phyloP scores from a whole-genome alignment of 2,888 invertebrate species.

The Hirtodrosophila cameraria region DNA sequence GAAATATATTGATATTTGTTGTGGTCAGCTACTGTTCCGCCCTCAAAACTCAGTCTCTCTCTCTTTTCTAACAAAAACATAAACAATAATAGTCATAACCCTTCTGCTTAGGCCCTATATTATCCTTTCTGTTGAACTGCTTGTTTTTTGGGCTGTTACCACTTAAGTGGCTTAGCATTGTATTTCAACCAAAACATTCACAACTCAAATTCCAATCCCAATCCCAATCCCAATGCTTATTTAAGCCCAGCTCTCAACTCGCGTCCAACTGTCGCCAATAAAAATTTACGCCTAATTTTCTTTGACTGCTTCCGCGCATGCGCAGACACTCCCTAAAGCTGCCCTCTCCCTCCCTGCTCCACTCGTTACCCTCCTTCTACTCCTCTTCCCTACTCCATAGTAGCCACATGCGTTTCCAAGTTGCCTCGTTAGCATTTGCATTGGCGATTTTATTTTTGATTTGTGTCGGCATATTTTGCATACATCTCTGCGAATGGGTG shows the following conservation, averaged over 20 bases:
- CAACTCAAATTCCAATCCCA: constrained; percentile 35
- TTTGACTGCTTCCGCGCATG: constrained; percentile 62
- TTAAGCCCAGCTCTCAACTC: constrained; percentile 6
- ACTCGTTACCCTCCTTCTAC: neutral
- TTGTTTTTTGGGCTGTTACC: constrained; percentile 60
- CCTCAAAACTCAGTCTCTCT: no score
- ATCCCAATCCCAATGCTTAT: constrained; percentile 1
- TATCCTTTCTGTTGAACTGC: constrained; percentile 40
- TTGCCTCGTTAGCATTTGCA: constrained; percentile 64
- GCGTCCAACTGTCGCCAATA: constrained; percentile 71
- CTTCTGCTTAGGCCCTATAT: constrained; percentile 31
- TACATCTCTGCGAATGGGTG: constrained; percentile 53
- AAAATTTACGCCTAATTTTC: constrained; percentile 72
- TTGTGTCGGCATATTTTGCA: constrained; percentile 77
- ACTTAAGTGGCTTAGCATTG: constrained; percentile 71
- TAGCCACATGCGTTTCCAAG: constrained; percentile 7
- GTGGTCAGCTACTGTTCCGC: constrained; percentile 62
- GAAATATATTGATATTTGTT: constrained; percentile 36
- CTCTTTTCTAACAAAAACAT: constrained; percentile 25
- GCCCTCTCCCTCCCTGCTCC: neutral
- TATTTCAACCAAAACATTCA: constrained; percentile 12
- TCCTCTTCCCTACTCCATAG: neutral
- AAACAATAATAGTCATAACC: constrained; percentile 33
- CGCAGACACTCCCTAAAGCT: constrained; percentile 50
- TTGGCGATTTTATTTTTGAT: constrained; percentile 75